Evolutionary conservation across 2,113 vertebrate species (phyloP).

Genomic region (Phoxinus phoxinus): DNA sequence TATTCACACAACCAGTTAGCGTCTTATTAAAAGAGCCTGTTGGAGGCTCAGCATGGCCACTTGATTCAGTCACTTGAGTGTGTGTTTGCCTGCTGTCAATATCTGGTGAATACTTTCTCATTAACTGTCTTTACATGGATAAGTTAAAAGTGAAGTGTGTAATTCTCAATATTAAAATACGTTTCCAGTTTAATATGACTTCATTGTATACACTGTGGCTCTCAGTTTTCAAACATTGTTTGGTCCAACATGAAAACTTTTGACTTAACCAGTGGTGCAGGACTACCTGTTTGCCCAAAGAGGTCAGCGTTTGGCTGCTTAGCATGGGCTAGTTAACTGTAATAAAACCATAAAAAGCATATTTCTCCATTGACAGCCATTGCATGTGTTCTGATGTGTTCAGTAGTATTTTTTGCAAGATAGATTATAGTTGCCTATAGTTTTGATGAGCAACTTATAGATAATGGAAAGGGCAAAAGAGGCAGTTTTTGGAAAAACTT

Average conservation of each 20-base stretch:
- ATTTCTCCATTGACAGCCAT: background rate
- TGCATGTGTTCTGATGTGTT: background rate
- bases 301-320: background rate
- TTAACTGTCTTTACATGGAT: background rate
- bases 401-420: background rate
- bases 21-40: constrained; percentile 18
- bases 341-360: background rate
- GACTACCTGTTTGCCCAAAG: background rate
- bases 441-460: background rate
- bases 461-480: background rate
- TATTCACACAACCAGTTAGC: constrained; percentile 50
- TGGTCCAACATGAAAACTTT: background rate
- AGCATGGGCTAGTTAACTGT: background rate
- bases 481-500: background rate
- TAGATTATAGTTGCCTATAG: background rate
- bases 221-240: background rate
- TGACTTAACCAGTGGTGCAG: background rate
- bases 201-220: background rate
- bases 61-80: background rate
- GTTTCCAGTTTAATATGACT: background rate
- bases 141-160: background rate
- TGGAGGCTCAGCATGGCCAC: background rate
- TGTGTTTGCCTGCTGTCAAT: background rate
- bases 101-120: background rate
- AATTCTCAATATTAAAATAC: background rate